These are phyloP conservation scores for Hoplodrina blanda DNA, from an alignment of 2,888 invertebrate genomes.

Conservation along the genomic window DNA sequence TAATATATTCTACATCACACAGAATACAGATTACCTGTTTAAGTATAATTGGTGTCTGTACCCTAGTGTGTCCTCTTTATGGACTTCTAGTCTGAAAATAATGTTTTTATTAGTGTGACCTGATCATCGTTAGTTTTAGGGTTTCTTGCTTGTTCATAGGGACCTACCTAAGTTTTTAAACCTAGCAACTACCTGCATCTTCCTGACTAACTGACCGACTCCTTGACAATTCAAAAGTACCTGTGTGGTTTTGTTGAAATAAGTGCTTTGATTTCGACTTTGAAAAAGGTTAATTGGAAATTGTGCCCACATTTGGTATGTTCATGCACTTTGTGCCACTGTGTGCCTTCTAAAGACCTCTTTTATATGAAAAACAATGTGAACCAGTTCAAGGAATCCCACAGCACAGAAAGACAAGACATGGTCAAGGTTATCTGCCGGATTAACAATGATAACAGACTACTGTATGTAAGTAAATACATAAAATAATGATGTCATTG, in stretches of 20 bases:
- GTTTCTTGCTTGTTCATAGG: too few species aligned
- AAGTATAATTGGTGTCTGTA: conserved; percentile 19
- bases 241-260: too few species aligned
- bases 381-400: background rate
- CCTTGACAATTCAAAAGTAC: too few species aligned
- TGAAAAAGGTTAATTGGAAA: background rate
- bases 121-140: too few species aligned
- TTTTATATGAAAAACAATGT: background rate
- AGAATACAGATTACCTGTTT: conserved; percentile 45
- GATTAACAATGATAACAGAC: conserved; percentile 23
- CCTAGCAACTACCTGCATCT: too few species aligned
- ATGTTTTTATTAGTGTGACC: too few species aligned
- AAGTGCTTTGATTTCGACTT: too few species aligned
- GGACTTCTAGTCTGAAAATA: background rate
- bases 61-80: background rate
- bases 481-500: conserved; percentile 50
- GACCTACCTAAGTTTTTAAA: too few species aligned
- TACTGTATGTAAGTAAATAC: conserved; percentile 4
- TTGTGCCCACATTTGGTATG: background rate
- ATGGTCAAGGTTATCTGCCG: conserved; percentile 29
- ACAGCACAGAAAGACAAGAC: background rate
- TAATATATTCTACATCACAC: conserved; percentile 17
- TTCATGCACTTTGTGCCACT: too few species aligned
- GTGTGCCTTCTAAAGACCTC: background rate
- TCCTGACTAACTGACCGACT: too few species aligned